phyloP scores from a whole-genome alignment of 2,797 vertebrate genomes.

The Cossypha caffra region DNA sequence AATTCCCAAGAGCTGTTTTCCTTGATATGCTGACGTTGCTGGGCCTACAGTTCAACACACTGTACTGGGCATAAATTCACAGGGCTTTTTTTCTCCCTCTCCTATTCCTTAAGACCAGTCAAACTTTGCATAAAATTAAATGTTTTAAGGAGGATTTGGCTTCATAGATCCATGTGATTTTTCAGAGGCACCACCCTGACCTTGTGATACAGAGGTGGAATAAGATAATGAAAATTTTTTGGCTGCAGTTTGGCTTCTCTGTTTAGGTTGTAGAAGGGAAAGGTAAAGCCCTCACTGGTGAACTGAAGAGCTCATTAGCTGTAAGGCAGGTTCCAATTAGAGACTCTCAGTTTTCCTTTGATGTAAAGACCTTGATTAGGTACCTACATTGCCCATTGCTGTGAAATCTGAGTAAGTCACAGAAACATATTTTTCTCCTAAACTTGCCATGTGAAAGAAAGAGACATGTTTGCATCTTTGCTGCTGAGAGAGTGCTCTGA shows the following conservation, averaged over 20 bases:
- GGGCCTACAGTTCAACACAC: constrained; percentile 1
- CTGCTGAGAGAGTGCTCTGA: neutral
- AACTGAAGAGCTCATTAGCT: neutral
- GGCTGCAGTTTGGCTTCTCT: neutral
- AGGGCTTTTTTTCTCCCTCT: neutral
- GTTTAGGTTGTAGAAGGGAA: neutral
- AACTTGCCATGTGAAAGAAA: neutral
- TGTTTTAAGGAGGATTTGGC: neutral
- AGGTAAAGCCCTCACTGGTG: neutral
- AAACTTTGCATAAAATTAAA: neutral
- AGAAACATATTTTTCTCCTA: neutral
- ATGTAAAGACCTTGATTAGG: neutral
- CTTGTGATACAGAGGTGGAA: neutral
- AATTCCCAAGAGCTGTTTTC: constrained; percentile 16
- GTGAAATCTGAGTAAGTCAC: neutral
- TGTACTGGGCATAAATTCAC: neutral
- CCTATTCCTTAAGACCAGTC: neutral
- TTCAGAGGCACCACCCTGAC: neutral
- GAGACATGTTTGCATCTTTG: neutral
- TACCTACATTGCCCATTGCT: neutral
- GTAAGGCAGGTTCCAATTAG: neutral
- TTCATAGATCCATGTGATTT: neutral
- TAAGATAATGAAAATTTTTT: neutral
- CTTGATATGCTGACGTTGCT: neutral
- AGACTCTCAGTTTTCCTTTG: neutral